Conservation (phyloP, 2,113 vertebrate species). For the Bothrops jararaca region DNA sequence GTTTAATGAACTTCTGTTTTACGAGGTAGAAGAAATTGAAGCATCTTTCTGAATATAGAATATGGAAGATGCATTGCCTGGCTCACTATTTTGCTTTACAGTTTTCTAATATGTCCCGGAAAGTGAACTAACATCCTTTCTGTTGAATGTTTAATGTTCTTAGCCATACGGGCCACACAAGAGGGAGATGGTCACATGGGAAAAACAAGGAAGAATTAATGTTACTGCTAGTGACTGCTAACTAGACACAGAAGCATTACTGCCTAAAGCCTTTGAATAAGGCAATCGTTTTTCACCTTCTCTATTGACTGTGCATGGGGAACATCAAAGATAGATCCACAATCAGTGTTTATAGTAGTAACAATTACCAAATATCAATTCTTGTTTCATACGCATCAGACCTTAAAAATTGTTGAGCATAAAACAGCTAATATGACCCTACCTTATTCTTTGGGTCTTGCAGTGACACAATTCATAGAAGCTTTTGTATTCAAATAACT, state of each 20-base stretch:
- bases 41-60: background rate
- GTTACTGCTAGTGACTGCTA: background rate
- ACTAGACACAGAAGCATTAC: background rate
- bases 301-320: background rate
- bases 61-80: background rate
- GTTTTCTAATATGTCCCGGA: background rate
- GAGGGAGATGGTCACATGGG: background rate
- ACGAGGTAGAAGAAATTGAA: background rate
- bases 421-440: background rate
- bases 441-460: background rate
- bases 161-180: background rate
- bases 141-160: background rate
- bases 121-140: background rate
- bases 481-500: background rate
- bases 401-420: too few relatives aligned
- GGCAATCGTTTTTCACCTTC: background rate
- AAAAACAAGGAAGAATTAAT: background rate
- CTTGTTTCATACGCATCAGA: background rate
- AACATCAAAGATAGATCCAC: background rate
- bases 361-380: background rate
- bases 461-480: background rate
- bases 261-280: background rate
- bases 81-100: background rate
- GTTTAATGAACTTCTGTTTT: background rate
- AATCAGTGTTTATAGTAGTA: background rate